These are phyloP conservation scores for Rhagologus leucostigma DNA, from an alignment of 2,113 vertebrate genomes.

Conservation along the genomic window DNA sequence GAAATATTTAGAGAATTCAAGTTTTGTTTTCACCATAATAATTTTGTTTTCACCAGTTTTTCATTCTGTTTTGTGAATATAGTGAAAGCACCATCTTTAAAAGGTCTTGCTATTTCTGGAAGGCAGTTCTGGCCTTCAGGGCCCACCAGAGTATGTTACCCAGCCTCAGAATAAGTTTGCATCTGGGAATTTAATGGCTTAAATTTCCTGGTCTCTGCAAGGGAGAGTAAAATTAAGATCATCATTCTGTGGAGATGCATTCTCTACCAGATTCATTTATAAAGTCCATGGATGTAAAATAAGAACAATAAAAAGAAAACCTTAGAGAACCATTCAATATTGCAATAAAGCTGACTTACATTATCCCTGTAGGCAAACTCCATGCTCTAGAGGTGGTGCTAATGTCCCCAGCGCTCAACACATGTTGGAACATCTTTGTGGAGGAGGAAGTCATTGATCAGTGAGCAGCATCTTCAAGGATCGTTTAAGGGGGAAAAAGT, in stretches of 20 bases:
- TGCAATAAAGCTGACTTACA: conserved; percentile 56
- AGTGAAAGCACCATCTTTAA: background rate
- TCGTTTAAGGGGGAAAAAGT: conserved; percentile 25
- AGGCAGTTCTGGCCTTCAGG: conserved; percentile 6
- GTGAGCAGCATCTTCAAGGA: conserved; percentile 40
- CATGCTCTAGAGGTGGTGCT: conserved; percentile 61
- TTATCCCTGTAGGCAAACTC: conserved; percentile 56
- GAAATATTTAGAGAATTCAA: background rate
- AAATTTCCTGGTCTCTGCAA: conserved; percentile 2
- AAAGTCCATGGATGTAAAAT: conserved; percentile 17
- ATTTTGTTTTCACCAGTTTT: background rate
- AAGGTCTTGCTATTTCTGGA: background rate
- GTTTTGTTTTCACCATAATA: background rate
- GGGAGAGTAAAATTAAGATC: conserved; percentile 1
- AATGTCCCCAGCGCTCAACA: conserved; percentile 43
- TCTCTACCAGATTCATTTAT: conserved; percentile 9
- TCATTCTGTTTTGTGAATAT: background rate
- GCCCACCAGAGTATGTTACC: background rate
- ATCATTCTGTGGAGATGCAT: conserved; percentile 20
- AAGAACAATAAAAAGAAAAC: conserved; percentile 67
- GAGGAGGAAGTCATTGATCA: conserved; percentile 57
- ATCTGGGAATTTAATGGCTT: background rate
- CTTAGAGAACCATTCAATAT: conserved; percentile 46
- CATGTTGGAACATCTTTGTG: conserved; percentile 58
- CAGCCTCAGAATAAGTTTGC: background rate